Conservation (phyloP, 1,140 invertebrate genomes). For the Hycleus cichorii region DNA sequence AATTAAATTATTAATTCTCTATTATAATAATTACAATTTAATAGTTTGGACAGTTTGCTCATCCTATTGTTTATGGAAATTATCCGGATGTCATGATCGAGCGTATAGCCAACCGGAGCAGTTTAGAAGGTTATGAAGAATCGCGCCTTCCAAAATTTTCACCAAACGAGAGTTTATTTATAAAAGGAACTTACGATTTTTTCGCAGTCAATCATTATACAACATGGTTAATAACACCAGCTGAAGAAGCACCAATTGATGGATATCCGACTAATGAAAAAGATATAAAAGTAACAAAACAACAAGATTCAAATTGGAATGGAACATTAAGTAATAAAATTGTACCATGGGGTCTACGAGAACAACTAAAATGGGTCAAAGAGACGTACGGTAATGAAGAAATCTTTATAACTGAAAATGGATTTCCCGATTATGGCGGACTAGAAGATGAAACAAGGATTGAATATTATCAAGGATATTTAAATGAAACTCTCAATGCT, state of each 20-base stretch:
- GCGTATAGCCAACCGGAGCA: conserved; percentile 40
- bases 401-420: conserved; percentile 51
- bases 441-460: conserved; percentile 46
- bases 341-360: too few relatives aligned
- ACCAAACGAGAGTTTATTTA: conserved; percentile 47
- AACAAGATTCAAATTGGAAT: too few relatives aligned
- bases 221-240: too few relatives aligned
- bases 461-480: conserved; percentile 47
- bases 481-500: conserved; percentile 49
- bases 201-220: too few relatives aligned
- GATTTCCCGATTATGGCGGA: too few relatives aligned
- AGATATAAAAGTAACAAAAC: too few relatives aligned
- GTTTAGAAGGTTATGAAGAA: conserved; percentile 46
- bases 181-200: conserved; percentile 40
- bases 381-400: conserved; percentile 41
- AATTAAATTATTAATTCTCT: too few relatives aligned
- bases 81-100: conserved; percentile 46
- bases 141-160: conserved; percentile 58
- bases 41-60: conserved; percentile 43
- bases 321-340: too few relatives aligned
- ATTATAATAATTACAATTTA: conserved; percentile 1
- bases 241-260: too few relatives aligned
- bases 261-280: too few relatives aligned
- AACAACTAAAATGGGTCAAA: too few relatives aligned
- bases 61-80: conserved; percentile 46